Percentiles rank a stretch among this genome's conserved stretches.
These are phyloP conservation scores for Paelopatides confundens DNA, from an alignment of 53 echinoderm and acorn worm genomes.

Conservation along the genomic window DNA sequence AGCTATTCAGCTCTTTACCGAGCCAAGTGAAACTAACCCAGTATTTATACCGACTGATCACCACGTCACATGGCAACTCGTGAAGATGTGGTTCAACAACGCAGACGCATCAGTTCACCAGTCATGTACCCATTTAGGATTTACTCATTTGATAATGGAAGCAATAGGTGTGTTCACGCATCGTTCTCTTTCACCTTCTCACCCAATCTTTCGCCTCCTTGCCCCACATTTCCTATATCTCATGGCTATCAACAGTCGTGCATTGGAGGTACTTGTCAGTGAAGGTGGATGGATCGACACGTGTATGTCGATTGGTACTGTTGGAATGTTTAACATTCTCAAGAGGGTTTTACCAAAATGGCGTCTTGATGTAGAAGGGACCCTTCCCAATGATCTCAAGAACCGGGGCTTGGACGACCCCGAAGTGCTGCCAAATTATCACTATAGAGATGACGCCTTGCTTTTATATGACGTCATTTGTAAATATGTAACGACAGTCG, in stretches of 20 bases:
- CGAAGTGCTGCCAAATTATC: constrained; percentile 84
- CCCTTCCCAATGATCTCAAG: constrained; percentile 75
- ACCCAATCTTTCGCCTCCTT: constrained; percentile 88
- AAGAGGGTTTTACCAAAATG: constrained; percentile 55
- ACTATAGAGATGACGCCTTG: constrained; percentile 86
- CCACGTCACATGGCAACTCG: constrained; percentile 86
- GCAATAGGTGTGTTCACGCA: constrained; percentile 82
- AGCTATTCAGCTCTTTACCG: constrained; percentile 19
- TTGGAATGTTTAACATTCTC: constrained; percentile 87
- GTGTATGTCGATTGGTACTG: constrained; percentile 79
- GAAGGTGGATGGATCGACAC: constrained; percentile 89
- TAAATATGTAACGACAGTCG: constrained; percentile 80
- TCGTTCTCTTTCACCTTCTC: constrained; percentile 84
- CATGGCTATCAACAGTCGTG: constrained; percentile 94
- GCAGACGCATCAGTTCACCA: constrained; percentile 89
- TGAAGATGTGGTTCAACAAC: constrained; percentile 96
- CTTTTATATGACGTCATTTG: constrained; percentile 76
- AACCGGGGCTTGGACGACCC: constrained; percentile 83
- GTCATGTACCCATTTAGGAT: constrained; percentile 83
- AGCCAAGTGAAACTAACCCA: constrained; percentile 27
- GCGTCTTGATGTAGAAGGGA: constrained; percentile 79
- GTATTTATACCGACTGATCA: constrained; percentile 88
- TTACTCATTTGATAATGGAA: constrained; percentile 91
- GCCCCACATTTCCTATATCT: constrained; percentile 94
- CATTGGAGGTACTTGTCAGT: constrained; percentile 71